phyloP scores from a whole-genome alignment of 1,140 invertebrate genomes.

The Pinna nobilis region DNA sequence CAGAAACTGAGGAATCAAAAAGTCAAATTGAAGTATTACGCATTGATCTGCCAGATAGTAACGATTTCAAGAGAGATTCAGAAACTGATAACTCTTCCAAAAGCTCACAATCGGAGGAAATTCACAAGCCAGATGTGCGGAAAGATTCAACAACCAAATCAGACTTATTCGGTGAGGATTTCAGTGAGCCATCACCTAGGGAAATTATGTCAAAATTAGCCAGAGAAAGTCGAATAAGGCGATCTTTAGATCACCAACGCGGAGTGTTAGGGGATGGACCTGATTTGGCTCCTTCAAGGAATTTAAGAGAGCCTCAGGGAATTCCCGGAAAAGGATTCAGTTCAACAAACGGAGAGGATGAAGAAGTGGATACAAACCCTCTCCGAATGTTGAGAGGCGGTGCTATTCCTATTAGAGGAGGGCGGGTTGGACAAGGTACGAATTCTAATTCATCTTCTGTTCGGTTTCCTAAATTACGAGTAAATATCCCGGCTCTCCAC shows the following conservation, averaged over 20 bases:
- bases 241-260: slow-evolving; percentile 67
- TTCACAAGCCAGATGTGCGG: slow-evolving; percentile 7
- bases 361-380: slow-evolving; percentile 80
- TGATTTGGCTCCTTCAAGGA: slow-evolving; percentile 48
- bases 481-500: slow-evolving; percentile 47
- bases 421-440: slow-evolving; percentile 66
- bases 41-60: slow-evolving; percentile 43
- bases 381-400: slow-evolving; percentile 81
- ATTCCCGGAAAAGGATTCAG: slow-evolving; percentile 59
- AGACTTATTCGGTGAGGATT: slow-evolving; percentile 65
- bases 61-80: slow-evolving; percentile 41
- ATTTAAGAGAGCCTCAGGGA: slow-evolving; percentile 66
- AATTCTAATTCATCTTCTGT: slow-evolving; percentile 53
- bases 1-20: slow-evolving; percentile 34
- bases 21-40: slow-evolving; percentile 38
- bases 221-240: slow-evolving; percentile 62
- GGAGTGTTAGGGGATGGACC: slow-evolving; percentile 49
- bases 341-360: slow-evolving; percentile 50
- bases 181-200: slow-evolving; percentile 65
- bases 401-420: slow-evolving; percentile 65
- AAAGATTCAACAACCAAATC: slow-evolving; percentile 12
- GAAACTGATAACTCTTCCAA: slow-evolving; percentile 38
- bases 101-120: slow-evolving; percentile 33
- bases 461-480: slow-evolving; percentile 56
- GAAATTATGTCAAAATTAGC: slow-evolving; percentile 67